phyloP scores from a whole-genome alignment of 1,140 invertebrate genomes.

The Neuroterus valhalla region DNA sequence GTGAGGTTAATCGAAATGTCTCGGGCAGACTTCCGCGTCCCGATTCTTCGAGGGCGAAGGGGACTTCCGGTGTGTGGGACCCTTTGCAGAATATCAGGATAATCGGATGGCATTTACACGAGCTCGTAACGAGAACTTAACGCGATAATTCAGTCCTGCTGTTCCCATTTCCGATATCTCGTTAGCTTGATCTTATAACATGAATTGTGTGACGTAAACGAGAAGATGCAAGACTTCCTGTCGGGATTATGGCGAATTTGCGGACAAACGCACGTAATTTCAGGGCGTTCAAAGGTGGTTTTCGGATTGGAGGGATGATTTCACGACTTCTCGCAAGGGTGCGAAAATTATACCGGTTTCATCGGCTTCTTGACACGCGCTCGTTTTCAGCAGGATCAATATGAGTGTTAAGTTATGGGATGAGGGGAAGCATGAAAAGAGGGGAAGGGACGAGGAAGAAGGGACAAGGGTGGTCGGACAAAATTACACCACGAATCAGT shows the following conservation, averaged over 20 bases:
- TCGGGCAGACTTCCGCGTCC: constrained; percentile 62
- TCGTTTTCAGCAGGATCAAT: constrained; percentile 61
- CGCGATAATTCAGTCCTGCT: constrained; percentile 46
- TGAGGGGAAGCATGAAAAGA: constrained; percentile 12
- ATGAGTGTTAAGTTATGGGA: constrained; percentile 40
- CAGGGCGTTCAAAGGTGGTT: constrained; percentile 47
- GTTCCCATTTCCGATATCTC: constrained; percentile 39
- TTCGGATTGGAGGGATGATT: constrained; percentile 48
- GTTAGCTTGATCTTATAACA: constrained; percentile 61
- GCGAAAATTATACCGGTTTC: constrained; percentile 65
- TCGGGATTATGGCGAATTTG: constrained; percentile 60
- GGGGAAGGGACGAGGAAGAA: constrained; percentile 37
- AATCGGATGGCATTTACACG: constrained; percentile 37
- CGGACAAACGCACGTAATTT: constrained; percentile 71
- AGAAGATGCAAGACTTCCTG: constrained; percentile 47
- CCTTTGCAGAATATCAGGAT: constrained; percentile 40
- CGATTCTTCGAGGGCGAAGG: constrained; percentile 53
- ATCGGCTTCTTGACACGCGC: constrained; percentile 45
- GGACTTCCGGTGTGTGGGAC: constrained; percentile 47
- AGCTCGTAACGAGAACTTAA: constrained; percentile 40
- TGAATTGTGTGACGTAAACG: constrained; percentile 30
- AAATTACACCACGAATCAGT: constrained; percentile 57
- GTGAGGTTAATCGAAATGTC: constrained; percentile 74
- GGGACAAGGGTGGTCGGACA: constrained; percentile 30
- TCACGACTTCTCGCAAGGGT: constrained; percentile 55